These are phyloP conservation scores for Melitaea cinxia DNA, from an alignment of 1,140 invertebrate species.

Conservation along the genomic window DNA sequence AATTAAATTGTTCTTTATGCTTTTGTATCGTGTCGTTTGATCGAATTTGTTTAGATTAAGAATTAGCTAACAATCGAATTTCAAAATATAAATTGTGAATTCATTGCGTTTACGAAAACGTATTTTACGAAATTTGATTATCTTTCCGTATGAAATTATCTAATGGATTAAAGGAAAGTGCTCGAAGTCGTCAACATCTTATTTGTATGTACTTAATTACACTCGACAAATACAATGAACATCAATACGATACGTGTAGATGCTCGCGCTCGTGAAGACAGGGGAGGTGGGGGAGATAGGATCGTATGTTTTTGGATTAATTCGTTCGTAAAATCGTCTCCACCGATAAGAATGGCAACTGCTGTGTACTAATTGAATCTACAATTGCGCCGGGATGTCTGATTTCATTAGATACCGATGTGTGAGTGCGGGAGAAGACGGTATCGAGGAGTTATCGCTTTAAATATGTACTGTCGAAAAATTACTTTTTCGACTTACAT, in stretches of 20 bases:
- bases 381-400: slow-evolving; percentile 77
- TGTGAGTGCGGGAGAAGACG: slow-evolving; percentile 53
- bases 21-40: neutral
- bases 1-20: neutral
- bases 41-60: slow-evolving; percentile 1
- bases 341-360: slow-evolving; percentile 78
- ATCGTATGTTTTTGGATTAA: slow-evolving; percentile 81
- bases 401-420: slow-evolving; percentile 74
- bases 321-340: slow-evolving; percentile 81
- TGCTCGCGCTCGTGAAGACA: slow-evolving; percentile 52
- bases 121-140: neutral
- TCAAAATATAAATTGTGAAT: neutral
- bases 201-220: slow-evolving; percentile 67
- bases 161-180: slow-evolving; percentile 9
- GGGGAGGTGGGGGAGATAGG: slow-evolving; percentile 65
- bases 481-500: slow-evolving; percentile 13
- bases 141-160: neutral
- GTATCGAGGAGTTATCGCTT: slow-evolving; percentile 48
- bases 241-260: slow-evolving; percentile 59
- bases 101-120: neutral
- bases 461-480: slow-evolving; percentile 34
- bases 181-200: slow-evolving; percentile 34
- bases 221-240: slow-evolving; percentile 69
- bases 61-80: no score
- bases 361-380: slow-evolving; percentile 79